Evolutionary conservation across 2,113 vertebrate species (phyloP).

Genomic region (Leucopsar rothschildi): DNA sequence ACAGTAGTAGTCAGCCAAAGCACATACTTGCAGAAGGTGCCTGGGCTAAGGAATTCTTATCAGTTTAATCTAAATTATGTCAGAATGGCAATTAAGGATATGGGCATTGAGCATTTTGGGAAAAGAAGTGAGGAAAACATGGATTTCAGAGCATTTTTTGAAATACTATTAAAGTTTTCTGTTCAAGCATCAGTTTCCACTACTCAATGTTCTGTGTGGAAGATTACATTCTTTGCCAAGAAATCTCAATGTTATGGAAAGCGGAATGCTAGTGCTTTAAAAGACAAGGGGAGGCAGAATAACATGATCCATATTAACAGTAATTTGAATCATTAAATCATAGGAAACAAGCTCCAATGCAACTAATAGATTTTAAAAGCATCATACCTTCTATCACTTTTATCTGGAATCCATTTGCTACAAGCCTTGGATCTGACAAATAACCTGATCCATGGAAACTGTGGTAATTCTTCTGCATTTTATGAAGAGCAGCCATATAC

Average conservation of each 20-base stretch:
- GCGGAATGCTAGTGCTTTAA: background rate
- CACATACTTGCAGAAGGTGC: background rate
- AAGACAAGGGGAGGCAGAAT: background rate
- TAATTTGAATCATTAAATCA: background rate
- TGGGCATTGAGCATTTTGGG: background rate
- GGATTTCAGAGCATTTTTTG: background rate
- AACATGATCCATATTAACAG: background rate
- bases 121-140: background rate
- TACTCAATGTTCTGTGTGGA: background rate
- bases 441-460: conserved; percentile 66
- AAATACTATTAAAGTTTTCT: background rate
- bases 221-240: background rate
- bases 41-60: background rate
- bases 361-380: background rate
- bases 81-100: background rate
- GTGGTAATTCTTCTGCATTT: conserved; percentile 79
- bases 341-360: background rate
- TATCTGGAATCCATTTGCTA: conserved; percentile 91
- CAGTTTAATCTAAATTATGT: background rate
- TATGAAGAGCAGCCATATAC: conserved; percentile 78
- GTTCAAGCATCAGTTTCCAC: background rate
- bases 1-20: background rate
- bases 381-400: conserved; percentile 84
- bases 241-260: background rate
- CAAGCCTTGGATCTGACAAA: conserved; percentile 86